Conservation (phyloP, 2,797 vertebrate genomes). For the Anguilla pacifica region DNA sequence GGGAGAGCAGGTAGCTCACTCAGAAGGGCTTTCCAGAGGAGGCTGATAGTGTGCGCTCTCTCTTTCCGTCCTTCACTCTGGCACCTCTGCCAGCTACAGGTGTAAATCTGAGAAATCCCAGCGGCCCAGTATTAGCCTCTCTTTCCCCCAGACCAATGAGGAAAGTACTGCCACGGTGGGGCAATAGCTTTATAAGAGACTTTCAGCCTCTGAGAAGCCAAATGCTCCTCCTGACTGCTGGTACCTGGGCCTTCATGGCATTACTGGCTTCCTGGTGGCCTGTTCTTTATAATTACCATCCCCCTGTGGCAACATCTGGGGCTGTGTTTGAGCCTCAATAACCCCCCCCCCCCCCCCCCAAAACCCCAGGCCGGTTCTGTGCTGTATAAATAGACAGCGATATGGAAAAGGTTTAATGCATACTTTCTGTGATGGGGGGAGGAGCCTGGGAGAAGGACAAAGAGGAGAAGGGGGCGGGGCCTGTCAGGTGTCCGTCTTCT, state of each 20-base stretch:
- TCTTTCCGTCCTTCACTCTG: conserved; percentile 3
- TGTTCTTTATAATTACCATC: conserved; percentile 53
- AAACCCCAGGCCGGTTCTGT: background rate
- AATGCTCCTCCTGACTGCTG: conserved; percentile 47
- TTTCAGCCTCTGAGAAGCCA: conserved; percentile 44
- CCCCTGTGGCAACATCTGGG: conserved; percentile 55
- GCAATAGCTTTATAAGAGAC: conserved; percentile 36
- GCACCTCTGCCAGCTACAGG: conserved; percentile 43
- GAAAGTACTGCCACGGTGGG: conserved; percentile 37
- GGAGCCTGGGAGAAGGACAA: conserved; percentile 16
- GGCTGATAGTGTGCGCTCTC: background rate
- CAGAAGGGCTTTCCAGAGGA: conserved; percentile 38
- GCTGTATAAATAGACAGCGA: conserved; percentile 41
- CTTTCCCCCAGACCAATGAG: background rate
- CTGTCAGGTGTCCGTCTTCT: conserved; percentile 53
- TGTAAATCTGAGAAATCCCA: conserved; percentile 42
- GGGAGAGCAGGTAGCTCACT: conserved; percentile 12
- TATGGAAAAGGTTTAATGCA: conserved; percentile 22
- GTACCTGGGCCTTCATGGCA: conserved; percentile 43
- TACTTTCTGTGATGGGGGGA: conserved; percentile 29
- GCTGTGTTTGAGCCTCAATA: conserved; percentile 22
- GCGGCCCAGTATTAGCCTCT: conserved; percentile 25
- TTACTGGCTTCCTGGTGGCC: conserved; percentile 58
- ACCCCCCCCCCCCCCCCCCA: background rate
- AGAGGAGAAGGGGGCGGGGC: conserved; percentile 34